Base-by-base conservation (phyloP, 2,888 invertebrate genomes). In the Sturmia bella region DNA sequence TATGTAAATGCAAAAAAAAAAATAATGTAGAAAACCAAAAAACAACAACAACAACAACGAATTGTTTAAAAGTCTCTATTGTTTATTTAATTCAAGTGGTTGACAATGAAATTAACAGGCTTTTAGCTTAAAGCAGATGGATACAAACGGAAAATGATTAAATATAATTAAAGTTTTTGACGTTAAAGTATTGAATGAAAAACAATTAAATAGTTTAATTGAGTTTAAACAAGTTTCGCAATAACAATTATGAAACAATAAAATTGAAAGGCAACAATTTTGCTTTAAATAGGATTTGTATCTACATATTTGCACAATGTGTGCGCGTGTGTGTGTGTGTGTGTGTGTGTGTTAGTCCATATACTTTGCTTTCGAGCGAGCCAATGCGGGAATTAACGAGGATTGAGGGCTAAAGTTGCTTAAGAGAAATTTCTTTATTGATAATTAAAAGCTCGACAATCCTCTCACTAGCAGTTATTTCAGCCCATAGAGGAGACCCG, bases 221-320 rank as follows among this genome's bases (percentile, higher is more conserved):
- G 56, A 68, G 72, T 73, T 81, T 73, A 73, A 81, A 69, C 64
- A 68, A 70, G 64, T 57, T 59, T n/a, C 32, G 21, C 69, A 45
- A 61, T 21, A 76, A 69, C 54, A 39, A 69, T 69, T 48, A 45
- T 63, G 64, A 41, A 70, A 69, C 43, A 79, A 66, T 72, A 37
- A 57, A 66, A 72, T 59, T 61, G 59, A 78, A 66, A 74, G 27
- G 68, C 45, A 59, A 66, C 45, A 74, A 57, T 48, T 56, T 66
- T 27, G 48, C 56, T 57, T 64, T 66, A 48, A 72, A 63, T 32
- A 12, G 24, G 15, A 11, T 68, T 43, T 17, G 15, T n/a, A 27
- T 13, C 7, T 68, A n/a, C n/a, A n/a, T n/a, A 41, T 68, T 68
- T 54, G 21, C 19, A 32, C 39, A 66, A 24, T 39, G 17, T 52